Percentiles rank a stretch among this genome's conserved stretches.
Conservation (phyloP, 2,113 vertebrate genomes). For the Galemys pyrenaicus region DNA sequence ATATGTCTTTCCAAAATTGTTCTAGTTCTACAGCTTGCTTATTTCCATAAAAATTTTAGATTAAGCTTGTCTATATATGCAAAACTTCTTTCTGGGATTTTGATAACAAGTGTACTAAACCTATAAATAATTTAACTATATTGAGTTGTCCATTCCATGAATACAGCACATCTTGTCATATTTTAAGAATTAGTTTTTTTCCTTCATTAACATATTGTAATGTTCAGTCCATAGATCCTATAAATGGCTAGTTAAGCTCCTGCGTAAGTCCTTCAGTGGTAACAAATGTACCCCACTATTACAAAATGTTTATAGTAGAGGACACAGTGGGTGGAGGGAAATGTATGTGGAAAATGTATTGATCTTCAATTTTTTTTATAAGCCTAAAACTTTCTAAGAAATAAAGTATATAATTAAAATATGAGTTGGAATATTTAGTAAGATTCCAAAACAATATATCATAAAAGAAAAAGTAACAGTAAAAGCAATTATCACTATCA, state of each 20-base stretch:
- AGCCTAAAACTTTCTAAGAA: background rate
- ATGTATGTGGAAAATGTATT: background rate
- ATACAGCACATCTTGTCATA: background rate
- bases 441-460: background rate
- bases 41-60: background rate
- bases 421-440: background rate
- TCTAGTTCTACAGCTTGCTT: background rate
- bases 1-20: background rate
- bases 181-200: background rate
- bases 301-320: background rate
- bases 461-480: background rate
- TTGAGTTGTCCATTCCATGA: background rate
- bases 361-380: background rate
- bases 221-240: background rate
- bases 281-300: background rate
- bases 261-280: background rate
- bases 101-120: background rate
- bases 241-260: background rate
- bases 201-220: background rate
- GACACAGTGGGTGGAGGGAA: too few relatives aligned
- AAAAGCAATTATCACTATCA: background rate
- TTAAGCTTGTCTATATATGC: background rate
- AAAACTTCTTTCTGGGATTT: background rate
- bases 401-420: background rate
- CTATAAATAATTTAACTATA: background rate